These are phyloP conservation scores for Lacerta agilis DNA, from an alignment of 2,797 vertebrate species.

Conservation along the genomic window DNA sequence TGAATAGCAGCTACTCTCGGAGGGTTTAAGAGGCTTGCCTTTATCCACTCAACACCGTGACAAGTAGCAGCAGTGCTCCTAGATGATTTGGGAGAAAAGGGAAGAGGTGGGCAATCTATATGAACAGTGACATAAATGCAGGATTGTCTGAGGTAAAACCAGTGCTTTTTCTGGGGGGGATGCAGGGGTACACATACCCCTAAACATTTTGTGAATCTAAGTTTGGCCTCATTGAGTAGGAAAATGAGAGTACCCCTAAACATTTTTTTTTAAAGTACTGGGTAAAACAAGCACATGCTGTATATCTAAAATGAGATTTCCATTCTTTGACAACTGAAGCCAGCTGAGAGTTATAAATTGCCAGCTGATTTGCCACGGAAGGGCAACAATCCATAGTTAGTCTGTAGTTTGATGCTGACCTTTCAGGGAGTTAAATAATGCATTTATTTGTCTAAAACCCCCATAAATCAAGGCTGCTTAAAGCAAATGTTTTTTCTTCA, in stretches of 20 bases:
- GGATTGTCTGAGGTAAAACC: slow-evolving; percentile 57
- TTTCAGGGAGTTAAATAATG: slow-evolving; percentile 56
- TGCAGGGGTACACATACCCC: too few species aligned
- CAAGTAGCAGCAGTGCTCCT: background rate
- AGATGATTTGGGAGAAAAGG: slow-evolving; percentile 46
- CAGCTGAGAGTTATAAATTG: slow-evolving; percentile 65
- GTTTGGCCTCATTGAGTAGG: too few species aligned
- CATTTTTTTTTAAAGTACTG: too few species aligned
- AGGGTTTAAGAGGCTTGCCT: slow-evolving; percentile 13
- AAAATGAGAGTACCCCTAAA: too few species aligned
- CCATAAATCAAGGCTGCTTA: slow-evolving; percentile 68
- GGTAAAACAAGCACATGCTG: slow-evolving; percentile 28
- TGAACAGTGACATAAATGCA: slow-evolving; percentile 60
- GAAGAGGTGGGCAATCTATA: slow-evolving; percentile 22
- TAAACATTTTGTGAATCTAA: too few species aligned
- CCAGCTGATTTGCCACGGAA: slow-evolving; percentile 71
- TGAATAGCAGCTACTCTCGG: background rate
- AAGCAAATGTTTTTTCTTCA: slow-evolving; percentile 61
- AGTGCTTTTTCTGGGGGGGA: too few species aligned
- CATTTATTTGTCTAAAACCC: slow-evolving; percentile 57
- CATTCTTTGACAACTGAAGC: slow-evolving; percentile 57
- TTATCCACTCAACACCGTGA: background rate
- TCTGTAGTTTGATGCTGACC: slow-evolving; percentile 50
- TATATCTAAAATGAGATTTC: slow-evolving; percentile 53
- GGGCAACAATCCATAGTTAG: slow-evolving; percentile 49